phyloP scores from a whole-genome alignment of 2,888 invertebrate species.

The Catocala nupta region DNA sequence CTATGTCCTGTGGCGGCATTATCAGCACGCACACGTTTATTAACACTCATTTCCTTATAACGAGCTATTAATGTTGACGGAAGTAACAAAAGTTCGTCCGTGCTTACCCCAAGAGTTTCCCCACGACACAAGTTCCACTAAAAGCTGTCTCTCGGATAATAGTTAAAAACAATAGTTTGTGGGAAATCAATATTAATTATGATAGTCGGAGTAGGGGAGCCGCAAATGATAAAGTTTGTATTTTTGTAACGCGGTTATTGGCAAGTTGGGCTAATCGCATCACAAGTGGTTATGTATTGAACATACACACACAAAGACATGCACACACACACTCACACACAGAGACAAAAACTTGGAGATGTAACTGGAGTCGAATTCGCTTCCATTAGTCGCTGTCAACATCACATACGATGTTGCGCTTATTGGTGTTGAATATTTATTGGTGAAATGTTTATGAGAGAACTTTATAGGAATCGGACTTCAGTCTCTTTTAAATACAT shows the following conservation, averaged over 20 bases:
- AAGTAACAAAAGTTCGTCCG: conserved; percentile 12
- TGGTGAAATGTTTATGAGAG: conserved; percentile 2
- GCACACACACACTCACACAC: too few relatives aligned
- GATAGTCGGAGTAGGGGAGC: conserved; percentile 12
- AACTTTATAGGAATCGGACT: background rate
- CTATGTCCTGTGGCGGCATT: conserved; percentile 24
- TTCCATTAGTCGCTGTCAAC: conserved; percentile 3
- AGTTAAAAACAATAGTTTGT: conserved; percentile 48
- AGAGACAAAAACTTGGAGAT: too few relatives aligned
- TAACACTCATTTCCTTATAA: conserved; percentile 29
- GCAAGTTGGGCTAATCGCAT: conserved; percentile 37
- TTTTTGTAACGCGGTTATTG: conserved; percentile 54
- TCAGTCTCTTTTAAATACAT: too few relatives aligned
- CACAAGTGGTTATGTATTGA: conserved; percentile 27
- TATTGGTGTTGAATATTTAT: conserved; percentile 4
- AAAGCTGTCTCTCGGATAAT: conserved; percentile 22
- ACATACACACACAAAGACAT: conserved; percentile 18
- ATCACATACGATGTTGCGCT: background rate
- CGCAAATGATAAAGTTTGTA: conserved; percentile 63
- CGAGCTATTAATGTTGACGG: conserved; percentile 21
- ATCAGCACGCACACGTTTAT: conserved; percentile 20
- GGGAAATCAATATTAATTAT: conserved; percentile 54
- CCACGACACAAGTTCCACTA: background rate
- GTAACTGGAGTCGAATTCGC: conserved; percentile 14
- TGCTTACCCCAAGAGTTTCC: background rate